Evolutionary conservation across 2,797 vertebrate genomes (phyloP), one percentile per base, ranked within the genome.

Genomic region (Ibycter americanus): DNA sequence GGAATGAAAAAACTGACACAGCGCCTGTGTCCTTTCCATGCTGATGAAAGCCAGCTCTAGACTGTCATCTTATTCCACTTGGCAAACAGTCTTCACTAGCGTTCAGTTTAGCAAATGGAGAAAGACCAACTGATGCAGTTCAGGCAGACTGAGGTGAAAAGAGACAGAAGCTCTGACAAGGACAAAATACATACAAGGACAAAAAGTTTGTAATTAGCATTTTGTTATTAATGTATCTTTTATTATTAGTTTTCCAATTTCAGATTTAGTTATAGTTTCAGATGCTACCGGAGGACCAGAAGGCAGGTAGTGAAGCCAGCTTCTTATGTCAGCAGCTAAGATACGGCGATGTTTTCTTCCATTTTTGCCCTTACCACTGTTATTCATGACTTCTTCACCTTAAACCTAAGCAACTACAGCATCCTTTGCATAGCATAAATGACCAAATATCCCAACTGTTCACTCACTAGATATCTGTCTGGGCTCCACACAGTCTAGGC

Each of bases 281-380:
- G 65, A 13, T 51, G 38, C 61, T 66, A 6, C 42, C 15, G 15
- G 22, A 77, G 58, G 17, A 47, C 6, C 0, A 3, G 11, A 93
- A 65, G 9, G 47, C 55, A 85, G 27, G 12, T 44, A 62, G 34
- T 51, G 29, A 82, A 76, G 15, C 3, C 31, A 85, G 59, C 7
- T 66, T 54, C 78, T 44, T 42, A 19, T 2, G 15, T 25, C 58
- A 79, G 46, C 27, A 61, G 58, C 29, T 44, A 65, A 68, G n/a
- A 68, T 9, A 52, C 0, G 0, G 27, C 10, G 9, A 44, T 2
- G 4, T 38, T 67, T 87, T 55, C 52, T 83, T 67, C 52, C 2
- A 7, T 3, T 92, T 79, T 34, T 68, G 38, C n/a, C 63, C n/a
- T 47, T 34, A 26, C 7, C 8, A 17, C 38, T 61, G 54, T 65